A percentile compares a stretch with the other conserved stretches of the same genome.
Conservation (phyloP, 2,113 vertebrate genomes). For the Myotis lucifugus region DNA sequence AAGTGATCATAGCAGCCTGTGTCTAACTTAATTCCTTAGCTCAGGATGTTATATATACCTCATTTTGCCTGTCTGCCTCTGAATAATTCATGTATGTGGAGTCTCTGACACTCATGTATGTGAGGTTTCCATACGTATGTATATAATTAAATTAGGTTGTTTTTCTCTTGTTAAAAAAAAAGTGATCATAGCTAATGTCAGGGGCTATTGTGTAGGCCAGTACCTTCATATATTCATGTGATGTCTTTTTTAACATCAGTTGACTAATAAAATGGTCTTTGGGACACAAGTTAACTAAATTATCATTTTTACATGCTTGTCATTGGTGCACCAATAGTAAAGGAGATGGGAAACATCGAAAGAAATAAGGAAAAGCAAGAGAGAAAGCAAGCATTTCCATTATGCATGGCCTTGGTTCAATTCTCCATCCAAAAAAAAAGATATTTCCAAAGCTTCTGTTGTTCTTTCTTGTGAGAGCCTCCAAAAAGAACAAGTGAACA, state of each 20-base stretch:
- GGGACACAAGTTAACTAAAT: slow-evolving; percentile 22
- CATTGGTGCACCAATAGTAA: background rate
- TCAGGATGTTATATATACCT: too few species aligned
- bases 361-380: slow-evolving; percentile 28
- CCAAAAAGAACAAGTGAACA: background rate
- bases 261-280: background rate
- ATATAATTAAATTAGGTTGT: too few species aligned
- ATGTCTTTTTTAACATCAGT: background rate
- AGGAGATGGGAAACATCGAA: background rate
- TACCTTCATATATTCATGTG: background rate
- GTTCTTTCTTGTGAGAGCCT: background rate
- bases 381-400: background rate
- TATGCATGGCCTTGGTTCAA: background rate
- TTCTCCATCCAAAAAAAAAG: background rate
- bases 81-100: too few species aligned
- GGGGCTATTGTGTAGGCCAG: background rate
- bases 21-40: too few species aligned
- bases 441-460: background rate
- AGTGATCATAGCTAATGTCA: background rate
- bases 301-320: background rate
- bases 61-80: too few species aligned
- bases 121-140: too few species aligned
- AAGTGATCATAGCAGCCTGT: too few species aligned
- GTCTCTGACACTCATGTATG: too few species aligned
- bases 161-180: background rate